Evolutionary conservation across 2,888 invertebrate species (phyloP), one percentile per base, ranked within the genome.

Genomic region (Lasioglossum malachurum): DNA sequence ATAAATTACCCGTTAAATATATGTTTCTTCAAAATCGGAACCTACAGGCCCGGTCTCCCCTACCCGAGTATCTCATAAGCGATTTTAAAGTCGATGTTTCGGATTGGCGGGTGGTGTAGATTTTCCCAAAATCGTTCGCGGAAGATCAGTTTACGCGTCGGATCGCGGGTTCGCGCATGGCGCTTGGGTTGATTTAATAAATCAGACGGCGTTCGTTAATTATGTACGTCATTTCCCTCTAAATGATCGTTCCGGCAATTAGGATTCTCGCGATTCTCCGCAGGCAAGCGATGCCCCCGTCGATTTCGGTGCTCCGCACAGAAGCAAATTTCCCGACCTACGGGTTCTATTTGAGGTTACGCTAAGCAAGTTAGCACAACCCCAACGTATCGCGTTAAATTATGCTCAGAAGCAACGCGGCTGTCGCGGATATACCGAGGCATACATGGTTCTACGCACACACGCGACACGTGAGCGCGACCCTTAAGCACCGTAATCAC

Each of bases 361-460:
- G 94, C 95, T 95, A 95, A 95, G 94, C 94, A 95, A 94, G 94
- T 95, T 95, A 95, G 94, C 93, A 93, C 92, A 94, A 95, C 95
- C 95, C 95, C 95, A 95, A 95, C 94, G 94, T 94, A 95, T 95
- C 95, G 93, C 93, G 94, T 95, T 95, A 95, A 95, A 95, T 95
- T 95, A 95, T 95, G 94, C 95, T 95, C 94, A 94, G 93, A 94
- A 94, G 93, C 93, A 92, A 93, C 91, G 93, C 81, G 86, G 87
- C 90, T 87, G 86, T 82, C 90, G 90, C 83, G 86, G 77, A 80
- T 86, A 88, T 82, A 84, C 85, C 64, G 64, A n/a, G n/a, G 81
- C 80, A 82, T 86, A 88, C 83, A 86, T 86, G 81, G 77, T 82
- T 64, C 35, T 77, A 75, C 78, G 78, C 80, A 74, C 41, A 76